These are phyloP conservation scores for Toxotes chatareus DNA, from an alignment of 2,113 vertebrate genomes.

Conservation along the genomic window DNA sequence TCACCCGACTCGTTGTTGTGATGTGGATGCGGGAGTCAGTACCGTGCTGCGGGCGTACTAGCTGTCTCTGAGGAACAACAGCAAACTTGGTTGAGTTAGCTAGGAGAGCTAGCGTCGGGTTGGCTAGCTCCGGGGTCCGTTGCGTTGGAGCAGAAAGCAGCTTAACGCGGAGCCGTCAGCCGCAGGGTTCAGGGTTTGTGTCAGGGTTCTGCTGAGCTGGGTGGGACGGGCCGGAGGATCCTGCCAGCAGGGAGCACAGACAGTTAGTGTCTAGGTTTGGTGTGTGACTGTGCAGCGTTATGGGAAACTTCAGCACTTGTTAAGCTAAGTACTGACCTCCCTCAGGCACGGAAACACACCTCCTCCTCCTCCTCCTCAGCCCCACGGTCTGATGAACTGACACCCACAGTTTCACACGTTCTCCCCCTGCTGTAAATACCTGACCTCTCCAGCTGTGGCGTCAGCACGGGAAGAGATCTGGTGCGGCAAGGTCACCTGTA, in stretches of 20 bases:
- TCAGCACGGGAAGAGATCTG: background rate
- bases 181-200: background rate
- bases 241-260: background rate
- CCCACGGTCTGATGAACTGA: background rate
- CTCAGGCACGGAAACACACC: background rate
- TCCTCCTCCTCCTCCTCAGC: background rate
- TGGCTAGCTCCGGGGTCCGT: slow-evolving; percentile 19
- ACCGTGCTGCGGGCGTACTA: no score
- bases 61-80: background rate
- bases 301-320: slow-evolving; percentile 24
- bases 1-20: no score
- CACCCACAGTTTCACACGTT: background rate
- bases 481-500: background rate
- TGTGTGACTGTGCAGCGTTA: background rate
- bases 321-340: background rate
- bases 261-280: background rate
- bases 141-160: slow-evolving; percentile 15
- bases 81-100: slow-evolving; percentile 36
- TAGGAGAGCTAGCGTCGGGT: slow-evolving; percentile 1
- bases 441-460: background rate
- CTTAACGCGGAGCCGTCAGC: slow-evolving; percentile 24
- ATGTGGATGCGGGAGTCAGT: background rate
- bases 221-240: background rate
- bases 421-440: background rate
- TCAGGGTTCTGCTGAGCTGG: background rate